These are phyloP conservation scores for Polypterus bichir DNA, from an alignment of 2,113 vertebrate species.

Conservation along the genomic window DNA sequence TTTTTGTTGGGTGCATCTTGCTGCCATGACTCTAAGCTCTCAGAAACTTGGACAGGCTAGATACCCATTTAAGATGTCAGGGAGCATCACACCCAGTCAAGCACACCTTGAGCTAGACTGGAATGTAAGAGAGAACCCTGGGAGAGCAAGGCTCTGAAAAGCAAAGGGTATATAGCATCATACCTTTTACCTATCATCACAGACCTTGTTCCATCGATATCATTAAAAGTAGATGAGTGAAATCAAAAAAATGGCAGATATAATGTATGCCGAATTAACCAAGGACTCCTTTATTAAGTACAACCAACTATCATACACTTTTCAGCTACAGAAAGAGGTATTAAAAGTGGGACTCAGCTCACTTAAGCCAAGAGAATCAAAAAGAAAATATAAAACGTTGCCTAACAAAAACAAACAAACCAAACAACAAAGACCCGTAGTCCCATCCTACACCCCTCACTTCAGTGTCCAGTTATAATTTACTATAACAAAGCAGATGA, in stretches of 20 bases:
- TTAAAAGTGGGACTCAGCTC: too few species aligned
- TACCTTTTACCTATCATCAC: constrained; percentile 50
- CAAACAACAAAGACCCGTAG: too few species aligned
- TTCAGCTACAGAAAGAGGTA: too few species aligned
- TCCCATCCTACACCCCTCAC: too few species aligned
- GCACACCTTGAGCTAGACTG: constrained; percentile 36
- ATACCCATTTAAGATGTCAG: constrained; percentile 32
- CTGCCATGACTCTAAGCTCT: constrained; percentile 18
- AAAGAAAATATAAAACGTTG: too few species aligned
- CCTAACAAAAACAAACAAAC: too few species aligned
- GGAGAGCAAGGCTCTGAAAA: constrained; percentile 12
- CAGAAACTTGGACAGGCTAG: constrained; percentile 12
- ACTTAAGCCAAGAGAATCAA: too few species aligned
- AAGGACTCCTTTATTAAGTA: background rate
- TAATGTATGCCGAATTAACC: too few species aligned
- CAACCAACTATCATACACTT: background rate
- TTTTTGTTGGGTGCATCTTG: constrained; percentile 30
- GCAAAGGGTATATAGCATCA: constrained; percentile 28
- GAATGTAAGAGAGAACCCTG: constrained; percentile 22
- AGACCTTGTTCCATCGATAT: constrained; percentile 18
- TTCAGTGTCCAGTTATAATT: too few species aligned
- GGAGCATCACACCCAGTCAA: constrained; percentile 21
- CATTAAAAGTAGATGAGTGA: background rate
- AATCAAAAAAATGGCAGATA: background rate
- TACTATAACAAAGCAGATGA: too few species aligned